phyloP scores from a whole-genome alignment of 2,797 vertebrate genomes.

The Peromyscus eremicus region DNA sequence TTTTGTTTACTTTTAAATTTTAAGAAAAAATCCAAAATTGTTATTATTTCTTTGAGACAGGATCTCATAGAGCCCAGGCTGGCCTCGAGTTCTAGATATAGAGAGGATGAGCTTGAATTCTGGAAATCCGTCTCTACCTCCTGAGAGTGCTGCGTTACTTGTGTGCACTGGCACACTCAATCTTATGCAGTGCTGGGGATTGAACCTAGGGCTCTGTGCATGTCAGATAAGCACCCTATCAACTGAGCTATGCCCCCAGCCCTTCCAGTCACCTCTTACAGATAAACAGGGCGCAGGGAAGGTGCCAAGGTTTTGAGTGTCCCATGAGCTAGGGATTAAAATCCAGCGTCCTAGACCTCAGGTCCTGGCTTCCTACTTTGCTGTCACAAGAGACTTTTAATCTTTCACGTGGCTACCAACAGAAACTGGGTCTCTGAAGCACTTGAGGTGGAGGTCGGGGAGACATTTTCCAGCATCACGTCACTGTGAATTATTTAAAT shows the following conservation, averaged over 20 bases:
- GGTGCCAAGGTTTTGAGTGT: neutral
- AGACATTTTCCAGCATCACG: neutral
- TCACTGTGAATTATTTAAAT: conserved; percentile 16
- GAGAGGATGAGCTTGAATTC: neutral
- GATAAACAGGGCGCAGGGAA: neutral
- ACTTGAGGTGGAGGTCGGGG: neutral
- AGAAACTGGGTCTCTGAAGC: neutral
- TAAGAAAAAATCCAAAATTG: neutral
- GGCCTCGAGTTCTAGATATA: neutral
- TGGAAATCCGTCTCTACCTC: neutral
- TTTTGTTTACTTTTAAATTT: neutral
- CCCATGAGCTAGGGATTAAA: neutral
- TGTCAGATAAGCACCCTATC: neutral
- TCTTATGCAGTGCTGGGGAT: neutral
- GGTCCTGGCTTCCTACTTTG: neutral
- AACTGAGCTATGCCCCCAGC: neutral
- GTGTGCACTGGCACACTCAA: neutral
- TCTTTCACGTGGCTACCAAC: neutral
- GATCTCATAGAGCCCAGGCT: neutral
- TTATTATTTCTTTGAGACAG: neutral
- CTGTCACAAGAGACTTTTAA: neutral
- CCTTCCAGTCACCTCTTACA: neutral
- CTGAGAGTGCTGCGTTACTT: neutral
- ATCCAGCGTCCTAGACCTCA: neutral
- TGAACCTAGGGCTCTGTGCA: neutral